phyloP scores from a whole-genome alignment of 2,888 invertebrate species.

The Drosophila meridiana region DNA sequence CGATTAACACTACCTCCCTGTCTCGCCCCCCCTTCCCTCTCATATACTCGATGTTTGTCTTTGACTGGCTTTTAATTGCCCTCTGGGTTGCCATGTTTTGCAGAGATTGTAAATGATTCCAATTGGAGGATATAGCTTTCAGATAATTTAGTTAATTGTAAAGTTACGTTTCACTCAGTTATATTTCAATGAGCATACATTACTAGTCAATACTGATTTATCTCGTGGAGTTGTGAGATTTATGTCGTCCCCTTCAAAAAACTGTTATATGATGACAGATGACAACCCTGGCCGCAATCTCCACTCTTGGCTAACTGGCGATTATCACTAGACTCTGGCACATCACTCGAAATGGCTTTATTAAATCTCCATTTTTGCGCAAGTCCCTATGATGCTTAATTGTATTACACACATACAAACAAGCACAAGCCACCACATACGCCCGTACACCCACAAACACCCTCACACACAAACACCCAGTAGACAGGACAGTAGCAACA shows the following conservation, averaged over 20 bases:
- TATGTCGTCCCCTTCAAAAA: neutral
- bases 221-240: neutral
- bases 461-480: constrained; percentile 10
- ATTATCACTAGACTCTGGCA: constrained; percentile 52
- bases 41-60: constrained; percentile 16
- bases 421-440: constrained; percentile 10
- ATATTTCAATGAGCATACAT: neutral
- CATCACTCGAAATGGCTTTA: constrained; percentile 75
- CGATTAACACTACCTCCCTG: constrained; percentile 34
- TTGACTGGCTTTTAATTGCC: constrained; percentile 31
- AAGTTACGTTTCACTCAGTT: neutral
- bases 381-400: constrained; percentile 66
- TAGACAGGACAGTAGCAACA: constrained; percentile 35
- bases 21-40: neutral
- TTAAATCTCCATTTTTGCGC: constrained; percentile 76
- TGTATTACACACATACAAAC: constrained; percentile 61
- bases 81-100: constrained; percentile 42
- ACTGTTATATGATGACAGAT: neutral
- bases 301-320: constrained; percentile 51
- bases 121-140: neutral
- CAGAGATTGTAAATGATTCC: neutral
- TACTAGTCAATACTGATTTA: neutral
- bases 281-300: constrained; percentile 35
- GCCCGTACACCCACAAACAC: constrained; percentile 7
- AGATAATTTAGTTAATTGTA: neutral